phyloP scores from a whole-genome alignment of 2,888 invertebrate species.

The Tachina lurida region DNA sequence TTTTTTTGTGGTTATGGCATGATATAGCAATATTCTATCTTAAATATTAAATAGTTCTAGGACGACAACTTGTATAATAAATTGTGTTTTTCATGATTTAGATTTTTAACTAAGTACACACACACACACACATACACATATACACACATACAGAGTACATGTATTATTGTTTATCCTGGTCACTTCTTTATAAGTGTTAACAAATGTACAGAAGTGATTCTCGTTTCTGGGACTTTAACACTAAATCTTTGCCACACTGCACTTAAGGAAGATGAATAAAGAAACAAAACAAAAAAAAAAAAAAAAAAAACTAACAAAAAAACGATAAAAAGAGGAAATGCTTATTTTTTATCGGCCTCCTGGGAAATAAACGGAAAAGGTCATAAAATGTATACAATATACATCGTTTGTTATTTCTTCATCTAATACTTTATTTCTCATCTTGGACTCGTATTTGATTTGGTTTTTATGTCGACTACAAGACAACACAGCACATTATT shows the following conservation, averaged over 20 bases:
- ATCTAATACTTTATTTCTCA: constrained; percentile 43
- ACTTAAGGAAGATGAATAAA: constrained; percentile 46
- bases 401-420: constrained; percentile 46
- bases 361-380: constrained; percentile 70
- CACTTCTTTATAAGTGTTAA: constrained; percentile 27
- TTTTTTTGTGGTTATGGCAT: no score
- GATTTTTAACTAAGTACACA: constrained; percentile 2
- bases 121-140: background rate
- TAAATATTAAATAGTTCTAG: no score
- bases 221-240: constrained; percentile 50
- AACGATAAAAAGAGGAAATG: constrained; percentile 22
- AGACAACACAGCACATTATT: constrained; percentile 47
- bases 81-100: background rate
- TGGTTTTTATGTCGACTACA: constrained; percentile 47
- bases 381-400: constrained; percentile 62
- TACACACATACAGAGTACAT: background rate
- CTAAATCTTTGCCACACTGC: constrained; percentile 57
- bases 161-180: background rate
- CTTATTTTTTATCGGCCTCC: constrained; percentile 66
- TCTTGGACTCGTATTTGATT: constrained; percentile 55
- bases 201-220: constrained; percentile 44
- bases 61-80: no score
- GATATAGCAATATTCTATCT: no score
- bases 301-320: constrained; percentile 25
- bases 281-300: constrained; percentile 30